These are phyloP conservation scores for Listrodromus nycthemerus DNA, from an alignment of 2,888 invertebrate genomes.

Conservation along the genomic window DNA sequence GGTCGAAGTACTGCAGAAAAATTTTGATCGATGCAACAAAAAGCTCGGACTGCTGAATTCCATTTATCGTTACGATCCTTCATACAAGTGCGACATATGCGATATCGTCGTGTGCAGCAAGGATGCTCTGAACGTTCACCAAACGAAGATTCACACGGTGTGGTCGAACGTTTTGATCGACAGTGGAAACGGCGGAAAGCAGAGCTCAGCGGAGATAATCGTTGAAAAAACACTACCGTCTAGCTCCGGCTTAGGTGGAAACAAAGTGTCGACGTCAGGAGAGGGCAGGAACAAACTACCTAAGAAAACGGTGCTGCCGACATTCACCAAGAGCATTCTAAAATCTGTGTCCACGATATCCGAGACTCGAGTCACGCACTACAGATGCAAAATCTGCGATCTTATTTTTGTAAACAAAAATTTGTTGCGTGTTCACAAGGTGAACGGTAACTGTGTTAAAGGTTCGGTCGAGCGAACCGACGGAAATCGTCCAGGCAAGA, in stretches of 20 bases:
- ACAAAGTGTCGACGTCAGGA: neutral
- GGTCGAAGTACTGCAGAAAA: neutral
- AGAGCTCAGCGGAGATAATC: neutral
- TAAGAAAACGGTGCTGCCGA: neutral
- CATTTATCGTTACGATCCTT: slow-evolving; percentile 15
- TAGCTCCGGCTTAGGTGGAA: neutral
- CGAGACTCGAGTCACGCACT: neutral
- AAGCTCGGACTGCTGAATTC: neutral
- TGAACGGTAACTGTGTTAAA: neutral
- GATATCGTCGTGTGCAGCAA: neutral
- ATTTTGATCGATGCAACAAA: neutral
- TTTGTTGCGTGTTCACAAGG: slow-evolving; percentile 16
- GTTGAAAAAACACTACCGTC: neutral
- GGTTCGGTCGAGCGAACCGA: neutral
- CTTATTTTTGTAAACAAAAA: slow-evolving; percentile 12
- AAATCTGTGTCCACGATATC: neutral
- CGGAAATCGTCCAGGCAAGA: neutral
- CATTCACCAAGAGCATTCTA: neutral
- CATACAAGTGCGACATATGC: slow-evolving; percentile 8
- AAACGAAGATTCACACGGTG: neutral
- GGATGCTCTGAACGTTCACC: neutral
- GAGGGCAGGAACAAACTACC: neutral
- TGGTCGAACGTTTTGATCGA: neutral
- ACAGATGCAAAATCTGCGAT: slow-evolving; percentile 17
- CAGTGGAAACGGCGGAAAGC: neutral